phyloP scores from a whole-genome alignment of 2,888 invertebrate genomes.

The Octonoba sinensis region DNA sequence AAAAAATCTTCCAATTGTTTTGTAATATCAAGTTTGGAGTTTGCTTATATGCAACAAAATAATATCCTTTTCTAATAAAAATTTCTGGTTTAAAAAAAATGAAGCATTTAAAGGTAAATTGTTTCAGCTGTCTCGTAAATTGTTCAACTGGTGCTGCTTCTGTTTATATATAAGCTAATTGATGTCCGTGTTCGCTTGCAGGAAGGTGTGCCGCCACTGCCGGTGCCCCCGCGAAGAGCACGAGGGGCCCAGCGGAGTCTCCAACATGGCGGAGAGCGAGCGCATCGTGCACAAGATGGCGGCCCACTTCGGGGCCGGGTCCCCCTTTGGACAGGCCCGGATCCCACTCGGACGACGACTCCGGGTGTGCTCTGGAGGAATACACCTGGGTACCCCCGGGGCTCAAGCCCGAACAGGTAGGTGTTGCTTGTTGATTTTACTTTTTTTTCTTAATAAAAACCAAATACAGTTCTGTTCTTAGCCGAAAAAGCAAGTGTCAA shows the following conservation, averaged over 20 bases:
- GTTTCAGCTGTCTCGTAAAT: not conserved
- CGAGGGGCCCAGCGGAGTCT: conserved; percentile 74
- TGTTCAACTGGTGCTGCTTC: not conserved
- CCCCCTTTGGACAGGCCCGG: conserved; percentile 79
- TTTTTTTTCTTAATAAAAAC: too few relatives aligned
- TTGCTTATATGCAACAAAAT: too few relatives aligned
- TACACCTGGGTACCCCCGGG: conserved; percentile 99
- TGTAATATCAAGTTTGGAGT: too few relatives aligned
- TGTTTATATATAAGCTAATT: not conserved
- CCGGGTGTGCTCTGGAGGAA: conserved; percentile 96
- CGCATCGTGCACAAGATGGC: conserved; percentile 60
- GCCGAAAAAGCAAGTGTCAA: too few relatives aligned
- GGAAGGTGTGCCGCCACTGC: conserved; percentile 87
- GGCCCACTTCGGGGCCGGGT: conserved; percentile 41
- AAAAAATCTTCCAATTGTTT: too few relatives aligned
- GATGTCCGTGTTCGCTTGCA: conserved; percentile 72
- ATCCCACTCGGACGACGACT: conserved; percentile 96
- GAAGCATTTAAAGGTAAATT: too few relatives aligned
- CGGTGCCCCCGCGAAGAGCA: conserved; percentile 77
- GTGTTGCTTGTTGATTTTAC: conserved; percentile 33
- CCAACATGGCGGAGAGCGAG: conserved; percentile 59
- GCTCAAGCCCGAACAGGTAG: conserved; percentile 94
- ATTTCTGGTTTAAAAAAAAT: too few relatives aligned
- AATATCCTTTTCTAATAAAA: too few relatives aligned
- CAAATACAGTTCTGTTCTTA: too few relatives aligned